Base-by-base conservation (phyloP, 1,140 invertebrate genomes). In the Lepidurus packardi region DNA sequence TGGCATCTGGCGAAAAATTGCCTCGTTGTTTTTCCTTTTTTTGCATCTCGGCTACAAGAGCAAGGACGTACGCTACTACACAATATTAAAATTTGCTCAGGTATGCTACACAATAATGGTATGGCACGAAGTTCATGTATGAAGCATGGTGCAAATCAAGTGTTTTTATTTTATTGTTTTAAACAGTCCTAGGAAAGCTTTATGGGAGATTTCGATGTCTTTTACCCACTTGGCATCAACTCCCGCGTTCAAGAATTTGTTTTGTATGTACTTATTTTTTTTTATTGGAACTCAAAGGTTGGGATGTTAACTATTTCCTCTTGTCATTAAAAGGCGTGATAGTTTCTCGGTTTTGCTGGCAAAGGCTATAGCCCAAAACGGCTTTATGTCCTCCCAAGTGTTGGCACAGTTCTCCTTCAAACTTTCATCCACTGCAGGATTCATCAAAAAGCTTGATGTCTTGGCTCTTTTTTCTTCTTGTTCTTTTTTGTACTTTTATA, bases 341-440 rank as follows among this genome's bases (percentile, higher is more conserved):
- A 34, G 34, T 34, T 34, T 34, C 34, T 34, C 4, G 34, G 34
- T 34, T 34, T 34, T 34, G 34, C 34, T 34, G 34, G 34, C 34
- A 4, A 16, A 65, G 8, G 9, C 21, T 65, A 65, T n/a, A 13
- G 53, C 21, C 53, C 16, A 11, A 16, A 65, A 65, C 9, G 13
- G 16, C 21, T 65, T 65, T 65, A 65, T 65, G 53, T 13, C 53
- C 8, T 21, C 53, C 16, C 16, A 16, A 65, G 21, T 13, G 16
- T 65, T 65, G 53, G 53, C 53, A 65, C 16, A 65, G 53, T 47
- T 47, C 16, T 47, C 53, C 8, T 65, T 21, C 13, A 9, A 16
- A 65, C 53, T 65, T 65, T 65, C 21, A 65, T 65, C 53, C 53
- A 16, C 53, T 65, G 53, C 21, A 21, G 53, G 53, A 65, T 65